Conservation (phyloP, 1,140 invertebrate species). For the Coelopa frigida region DNA sequence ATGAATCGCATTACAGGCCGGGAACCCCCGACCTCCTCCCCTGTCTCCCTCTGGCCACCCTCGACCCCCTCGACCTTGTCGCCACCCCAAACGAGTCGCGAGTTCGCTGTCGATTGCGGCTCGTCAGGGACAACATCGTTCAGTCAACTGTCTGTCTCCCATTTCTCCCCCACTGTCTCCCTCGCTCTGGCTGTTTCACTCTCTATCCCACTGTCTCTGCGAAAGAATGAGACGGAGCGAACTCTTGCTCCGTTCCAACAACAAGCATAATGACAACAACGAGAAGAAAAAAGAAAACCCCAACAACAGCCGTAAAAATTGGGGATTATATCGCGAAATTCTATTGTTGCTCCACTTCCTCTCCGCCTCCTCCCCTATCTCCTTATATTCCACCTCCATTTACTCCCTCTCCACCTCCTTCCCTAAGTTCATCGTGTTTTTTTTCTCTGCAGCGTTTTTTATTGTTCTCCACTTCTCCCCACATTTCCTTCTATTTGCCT, state of each 20-base stretch:
- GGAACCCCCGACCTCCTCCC: too few species aligned
- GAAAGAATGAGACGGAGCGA: too few species aligned
- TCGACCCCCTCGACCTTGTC: too few species aligned
- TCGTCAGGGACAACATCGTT: too few species aligned
- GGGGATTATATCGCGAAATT: slow-evolving; percentile 45
- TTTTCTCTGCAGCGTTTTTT: slow-evolving; percentile 8
- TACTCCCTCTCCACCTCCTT: neutral
- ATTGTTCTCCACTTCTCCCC: slow-evolving; percentile 8
- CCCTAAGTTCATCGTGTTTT: neutral
- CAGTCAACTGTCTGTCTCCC: neutral
- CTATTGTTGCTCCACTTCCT: slow-evolving; percentile 25
- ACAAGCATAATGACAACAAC: neutral
- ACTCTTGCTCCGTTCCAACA: neutral
- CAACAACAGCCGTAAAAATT: slow-evolving; percentile 44
- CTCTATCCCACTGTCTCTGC: too few species aligned
- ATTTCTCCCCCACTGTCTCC: neutral
- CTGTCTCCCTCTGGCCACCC: too few species aligned
- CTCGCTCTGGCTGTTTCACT: neutral
- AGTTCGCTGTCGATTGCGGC: too few species aligned
- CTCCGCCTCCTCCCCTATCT: neutral
- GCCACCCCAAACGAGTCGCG: too few species aligned
- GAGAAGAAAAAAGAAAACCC: too few species aligned
- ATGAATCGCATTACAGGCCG: too few species aligned
- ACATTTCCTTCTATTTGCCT: slow-evolving; percentile 3
- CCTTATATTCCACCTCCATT: slow-evolving; percentile 2